Base-by-base conservation (phyloP, 2,888 invertebrate species). In the Drosophila nigricruria region DNA sequence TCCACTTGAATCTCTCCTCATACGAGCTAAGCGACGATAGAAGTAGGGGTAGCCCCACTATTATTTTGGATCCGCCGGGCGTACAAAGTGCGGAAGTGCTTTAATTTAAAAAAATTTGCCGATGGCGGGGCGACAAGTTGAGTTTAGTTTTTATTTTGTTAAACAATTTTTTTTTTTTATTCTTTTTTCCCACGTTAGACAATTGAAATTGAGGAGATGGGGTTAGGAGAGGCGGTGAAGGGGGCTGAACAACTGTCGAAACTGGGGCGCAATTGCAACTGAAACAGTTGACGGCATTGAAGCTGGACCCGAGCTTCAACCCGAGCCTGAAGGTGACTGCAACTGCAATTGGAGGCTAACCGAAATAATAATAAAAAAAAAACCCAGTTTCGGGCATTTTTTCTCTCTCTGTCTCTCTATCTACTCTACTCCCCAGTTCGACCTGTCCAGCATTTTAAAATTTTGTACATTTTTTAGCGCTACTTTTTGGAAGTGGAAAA, bases 41-140 rank as follows among this genome's bases (percentile, higher is more conserved):
- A 62, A 67, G 61, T 58, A 32, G 56, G 42, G 56, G 42, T 58
- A 23, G 38, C 40, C 36, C 68, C 63, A 42, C 50, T 58, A 16
- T 34, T 66, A 68, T 47, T 65, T 62, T 34, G 23, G 49, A 76
- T 76, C 65, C 66, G 65, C 38, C 53, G 54, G 60, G 36, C 58
- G 38, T 58, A 58, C 53, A 70, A 70, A 81, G 70, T 65, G 76
- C 81, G 79, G 79, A 80, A 80, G 49, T 67, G 73, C 78, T 80
- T 80, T 80, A 80, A 81, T 80, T 80, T 76, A 52, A 52, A 78
- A 80, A 67, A 75, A 78, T 67, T 58, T 45, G 68, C 67, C 71
- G 59, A 64, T 72, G 70, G 65, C 72, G 54, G 43, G 54, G 47
- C 69, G 49, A 67, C 72, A 23, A 61, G 61, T 67, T 58, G 18